phyloP scores from a whole-genome alignment of 2,113 vertebrate species.

The Eulacestoma nigropectus region DNA sequence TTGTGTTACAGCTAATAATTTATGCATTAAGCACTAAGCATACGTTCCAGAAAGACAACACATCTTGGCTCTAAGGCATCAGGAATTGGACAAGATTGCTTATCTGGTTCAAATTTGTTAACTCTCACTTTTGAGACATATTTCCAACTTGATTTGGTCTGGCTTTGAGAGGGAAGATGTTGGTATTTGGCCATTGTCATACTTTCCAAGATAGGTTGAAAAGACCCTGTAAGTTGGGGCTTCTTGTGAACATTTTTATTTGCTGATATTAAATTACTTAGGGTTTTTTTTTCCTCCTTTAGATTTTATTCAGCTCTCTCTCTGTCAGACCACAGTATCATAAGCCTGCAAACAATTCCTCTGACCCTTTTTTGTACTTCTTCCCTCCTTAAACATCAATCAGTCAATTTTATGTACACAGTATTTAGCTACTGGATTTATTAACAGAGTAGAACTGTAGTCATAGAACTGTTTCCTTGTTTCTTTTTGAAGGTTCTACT shows the following conservation, averaged over 20 bases:
- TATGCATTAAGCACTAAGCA: neutral
- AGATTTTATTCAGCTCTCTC: neutral
- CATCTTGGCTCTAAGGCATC: neutral
- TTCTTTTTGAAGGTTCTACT: neutral
- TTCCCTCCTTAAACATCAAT: neutral
- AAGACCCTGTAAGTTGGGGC: neutral
- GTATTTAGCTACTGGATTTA: neutral
- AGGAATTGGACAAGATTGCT: neutral
- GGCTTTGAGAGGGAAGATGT: neutral
- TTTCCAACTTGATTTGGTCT: neutral
- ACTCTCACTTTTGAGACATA: neutral
- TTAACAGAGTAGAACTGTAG: neutral
- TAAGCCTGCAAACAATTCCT: neutral
- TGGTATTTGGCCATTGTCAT: neutral
- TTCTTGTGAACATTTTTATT: neutral
- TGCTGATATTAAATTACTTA: neutral
- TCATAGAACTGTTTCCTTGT: neutral
- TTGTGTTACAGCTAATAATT: neutral
- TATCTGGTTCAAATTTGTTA: neutral
- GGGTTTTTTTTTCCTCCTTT: neutral
- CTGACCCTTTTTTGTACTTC: neutral
- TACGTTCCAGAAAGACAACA: neutral
- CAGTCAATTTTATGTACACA: neutral
- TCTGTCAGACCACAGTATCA: neutral
- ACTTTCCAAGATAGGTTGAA: neutral